Conservation (phyloP, 2,113 vertebrate species). For the Cryptomyrus ogoouensis region DNA sequence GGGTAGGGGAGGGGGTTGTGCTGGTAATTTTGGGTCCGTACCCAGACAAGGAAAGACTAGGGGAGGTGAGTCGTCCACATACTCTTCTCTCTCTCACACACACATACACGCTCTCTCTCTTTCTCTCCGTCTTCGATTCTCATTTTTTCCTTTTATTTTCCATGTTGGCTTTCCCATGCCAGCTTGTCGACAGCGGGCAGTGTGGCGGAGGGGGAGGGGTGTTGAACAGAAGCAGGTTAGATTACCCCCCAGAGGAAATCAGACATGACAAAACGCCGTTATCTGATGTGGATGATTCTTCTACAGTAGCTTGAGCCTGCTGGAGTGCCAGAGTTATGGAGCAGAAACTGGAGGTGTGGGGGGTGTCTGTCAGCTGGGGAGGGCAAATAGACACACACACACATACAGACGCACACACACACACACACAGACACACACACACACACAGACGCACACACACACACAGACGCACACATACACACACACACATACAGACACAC, state of each 20-base stretch:
- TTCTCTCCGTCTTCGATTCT: background rate
- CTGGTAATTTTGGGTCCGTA: slow-evolving; percentile 38
- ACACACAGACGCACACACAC: background rate
- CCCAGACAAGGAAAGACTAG: slow-evolving; percentile 25
- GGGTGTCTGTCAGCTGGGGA: background rate
- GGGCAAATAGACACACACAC: background rate
- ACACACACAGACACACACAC: background rate
- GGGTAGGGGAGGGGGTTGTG: slow-evolving; percentile 37
- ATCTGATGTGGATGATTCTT: slow-evolving; percentile 41
- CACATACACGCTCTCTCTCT: background rate
- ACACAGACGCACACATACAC: background rate
- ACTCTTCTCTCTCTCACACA: background rate
- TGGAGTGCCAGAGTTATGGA: background rate
- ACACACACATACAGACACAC: background rate
- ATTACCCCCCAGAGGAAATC: slow-evolving; percentile 36
- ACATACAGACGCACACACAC: background rate
- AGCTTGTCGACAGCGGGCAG: background rate
- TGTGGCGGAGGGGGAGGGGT: background rate
- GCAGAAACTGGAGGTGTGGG: background rate
- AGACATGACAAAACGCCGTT: slow-evolving; percentile 39
- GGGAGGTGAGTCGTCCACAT: slow-evolving; percentile 12
- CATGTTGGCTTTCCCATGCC: background rate
- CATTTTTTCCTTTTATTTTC: background rate
- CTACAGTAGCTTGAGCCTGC: slow-evolving; percentile 34
- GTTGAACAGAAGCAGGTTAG: slow-evolving; percentile 15